Evolutionary conservation across 2,888 invertebrate genomes (phyloP).

Genomic region (Pyrochroa serraticornis): DNA sequence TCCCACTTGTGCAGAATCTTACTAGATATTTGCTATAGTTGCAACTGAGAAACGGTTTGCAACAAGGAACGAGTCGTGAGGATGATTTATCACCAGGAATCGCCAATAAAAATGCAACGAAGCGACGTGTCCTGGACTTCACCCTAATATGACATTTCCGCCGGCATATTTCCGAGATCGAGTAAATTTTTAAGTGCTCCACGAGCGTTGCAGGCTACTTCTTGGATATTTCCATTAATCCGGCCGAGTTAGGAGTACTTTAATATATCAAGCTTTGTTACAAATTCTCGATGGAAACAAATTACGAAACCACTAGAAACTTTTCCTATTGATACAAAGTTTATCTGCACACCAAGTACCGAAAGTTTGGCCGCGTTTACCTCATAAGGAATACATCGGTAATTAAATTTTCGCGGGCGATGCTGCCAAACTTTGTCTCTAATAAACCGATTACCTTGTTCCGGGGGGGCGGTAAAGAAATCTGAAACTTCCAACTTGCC

Average conservation of each 20-base stretch:
- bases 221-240: conserved; percentile 3
- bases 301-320: conserved; percentile 24
- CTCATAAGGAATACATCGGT: conserved; percentile 15
- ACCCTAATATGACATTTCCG: too few relatives aligned
- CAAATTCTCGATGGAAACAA: conserved; percentile 20
- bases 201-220: background rate
- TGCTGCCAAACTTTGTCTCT: conserved; percentile 15
- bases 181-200: conserved; percentile 12
- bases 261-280: conserved; percentile 21
- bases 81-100: too few relatives aligned
- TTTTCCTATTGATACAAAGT: conserved; percentile 24
- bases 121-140: too few relatives aligned
- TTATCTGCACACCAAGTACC: conserved; percentile 16
- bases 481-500: conserved; percentile 6
- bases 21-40: too few relatives aligned
- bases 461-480: conserved; percentile 7
- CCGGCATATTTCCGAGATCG: conserved; percentile 4
- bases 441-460: conserved; percentile 9
- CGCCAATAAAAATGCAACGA: too few relatives aligned
- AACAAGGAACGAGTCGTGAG: too few relatives aligned
- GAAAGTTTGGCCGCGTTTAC: conserved; percentile 11
- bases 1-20: too few relatives aligned
- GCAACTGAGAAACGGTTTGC: too few relatives aligned
- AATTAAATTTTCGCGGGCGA: conserved; percentile 13
- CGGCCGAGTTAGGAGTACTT: conserved; percentile 15